phyloP scores from a whole-genome alignment of 1,140 invertebrate genomes.

The Tribolium madens region DNA sequence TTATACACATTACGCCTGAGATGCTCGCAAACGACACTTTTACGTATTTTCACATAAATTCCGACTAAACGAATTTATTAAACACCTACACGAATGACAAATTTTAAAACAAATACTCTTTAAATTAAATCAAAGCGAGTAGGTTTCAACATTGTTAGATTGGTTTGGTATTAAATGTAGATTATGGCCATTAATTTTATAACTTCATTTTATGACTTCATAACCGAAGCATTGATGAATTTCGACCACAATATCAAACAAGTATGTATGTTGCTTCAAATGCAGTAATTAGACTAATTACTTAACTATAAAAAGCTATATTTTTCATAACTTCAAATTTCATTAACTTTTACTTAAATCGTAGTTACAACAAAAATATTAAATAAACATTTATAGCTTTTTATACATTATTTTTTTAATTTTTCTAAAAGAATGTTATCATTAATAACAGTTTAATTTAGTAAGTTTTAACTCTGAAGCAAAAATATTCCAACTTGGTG shows the following conservation, averaged over 20 bases:
- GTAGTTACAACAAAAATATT: too few species aligned
- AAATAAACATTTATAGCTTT: neutral
- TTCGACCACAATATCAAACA: neutral
- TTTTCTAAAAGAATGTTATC: neutral
- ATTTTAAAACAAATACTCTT: neutral
- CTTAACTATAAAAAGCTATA: too few species aligned
- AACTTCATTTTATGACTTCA: neutral
- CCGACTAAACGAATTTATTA: neutral
- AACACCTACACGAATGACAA: neutral
- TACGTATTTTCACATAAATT: neutral
- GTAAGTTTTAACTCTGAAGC: neutral
- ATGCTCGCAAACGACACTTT: neutral
- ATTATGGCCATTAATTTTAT: neutral
- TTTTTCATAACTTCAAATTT: too few species aligned
- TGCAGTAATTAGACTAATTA: too few species aligned
- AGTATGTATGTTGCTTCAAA: too few species aligned
- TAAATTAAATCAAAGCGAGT: neutral
- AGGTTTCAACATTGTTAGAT: neutral
- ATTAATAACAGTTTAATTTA: neutral
- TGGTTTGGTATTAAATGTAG: neutral
- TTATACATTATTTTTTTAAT: neutral
- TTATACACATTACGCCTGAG: slow-evolving; percentile 21
- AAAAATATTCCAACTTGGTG: slow-evolving; percentile 1
- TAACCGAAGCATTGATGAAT: neutral
- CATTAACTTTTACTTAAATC: too few species aligned